Conservation (phyloP, 2,797 vertebrate species). For the Acanthurus lineatus region DNA sequence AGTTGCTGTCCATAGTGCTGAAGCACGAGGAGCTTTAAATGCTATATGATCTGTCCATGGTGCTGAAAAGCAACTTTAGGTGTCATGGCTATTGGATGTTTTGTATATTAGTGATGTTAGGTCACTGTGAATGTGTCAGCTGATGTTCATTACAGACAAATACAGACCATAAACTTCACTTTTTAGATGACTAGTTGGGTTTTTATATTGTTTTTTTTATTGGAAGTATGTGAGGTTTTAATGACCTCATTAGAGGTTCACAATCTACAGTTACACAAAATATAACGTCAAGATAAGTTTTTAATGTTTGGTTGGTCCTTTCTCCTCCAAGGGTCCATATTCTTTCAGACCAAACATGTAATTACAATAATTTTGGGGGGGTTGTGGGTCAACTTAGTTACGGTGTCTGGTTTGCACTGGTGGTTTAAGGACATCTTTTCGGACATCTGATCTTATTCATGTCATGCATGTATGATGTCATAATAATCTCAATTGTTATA, state of each 20-base stretch:
- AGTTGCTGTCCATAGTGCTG: slow-evolving; percentile 17
- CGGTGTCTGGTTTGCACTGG: not conserved
- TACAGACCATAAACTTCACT: not conserved
- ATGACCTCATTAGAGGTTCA: not conserved
- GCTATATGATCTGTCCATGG: not conserved
- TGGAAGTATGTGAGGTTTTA: not conserved
- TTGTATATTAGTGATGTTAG: not conserved
- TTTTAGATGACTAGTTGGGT: not conserved
- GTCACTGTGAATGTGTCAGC: slow-evolving; percentile 1
- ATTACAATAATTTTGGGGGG: not conserved
- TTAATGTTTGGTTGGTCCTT: not conserved
- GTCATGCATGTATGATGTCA: not conserved
- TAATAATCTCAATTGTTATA: not conserved
- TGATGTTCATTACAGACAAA: not conserved
- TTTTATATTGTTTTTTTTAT: not conserved
- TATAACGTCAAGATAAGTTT: not conserved
- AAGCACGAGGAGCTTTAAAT: not conserved
- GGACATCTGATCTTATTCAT: slow-evolving; percentile 18
- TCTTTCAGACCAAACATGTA: too few species aligned
- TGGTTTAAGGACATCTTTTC: not conserved
- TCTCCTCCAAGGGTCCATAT: too few species aligned
- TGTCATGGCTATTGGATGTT: too few species aligned
- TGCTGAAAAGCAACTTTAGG: not conserved
- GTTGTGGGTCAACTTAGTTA: not conserved
- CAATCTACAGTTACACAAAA: not conserved